phyloP scores from a whole-genome alignment of 1,140 invertebrate genomes.

The Lucilia cuprina region DNA sequence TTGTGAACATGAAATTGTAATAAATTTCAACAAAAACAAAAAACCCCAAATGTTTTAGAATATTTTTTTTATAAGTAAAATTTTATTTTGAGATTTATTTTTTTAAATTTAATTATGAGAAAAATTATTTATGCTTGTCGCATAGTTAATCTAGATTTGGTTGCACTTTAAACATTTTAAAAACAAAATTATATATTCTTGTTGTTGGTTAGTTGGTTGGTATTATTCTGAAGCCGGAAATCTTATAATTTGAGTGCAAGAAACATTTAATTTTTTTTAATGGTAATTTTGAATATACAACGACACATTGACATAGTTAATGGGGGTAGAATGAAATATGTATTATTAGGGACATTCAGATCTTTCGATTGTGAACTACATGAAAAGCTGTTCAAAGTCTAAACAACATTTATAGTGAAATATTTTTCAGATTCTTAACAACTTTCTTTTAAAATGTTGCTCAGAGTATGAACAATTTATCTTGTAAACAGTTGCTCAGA shows the following conservation, averaged over 20 bases:
- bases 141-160: conserved; percentile 20
- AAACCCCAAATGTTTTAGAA: neutral
- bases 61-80: neutral
- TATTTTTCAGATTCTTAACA: too few relatives aligned
- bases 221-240: neutral
- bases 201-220: neutral
- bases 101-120: neutral
- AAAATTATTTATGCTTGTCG: conserved; percentile 25
- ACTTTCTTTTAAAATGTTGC: too few relatives aligned
- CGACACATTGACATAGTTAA: neutral
- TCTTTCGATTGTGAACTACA: too few relatives aligned
- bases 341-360: neutral
- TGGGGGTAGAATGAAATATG: neutral
- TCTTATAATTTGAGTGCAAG: conserved; percentile 14
- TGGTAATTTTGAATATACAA: neutral
- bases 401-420: too few relatives aligned
- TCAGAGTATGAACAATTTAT: too few relatives aligned
- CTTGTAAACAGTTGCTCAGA: too few relatives aligned
- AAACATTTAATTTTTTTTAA: neutral
- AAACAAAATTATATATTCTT: conserved; percentile 10
- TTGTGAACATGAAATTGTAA: neutral
- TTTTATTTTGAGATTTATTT: too few relatives aligned
- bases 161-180: conserved; percentile 1
- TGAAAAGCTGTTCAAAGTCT: too few relatives aligned
- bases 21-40: neutral